A percentile compares a stretch with the other conserved stretches of the same genome.
These are phyloP conservation scores for Pangasianodon hypophthalmus DNA, from an alignment of 2,113 vertebrate species.

Conservation along the genomic window DNA sequence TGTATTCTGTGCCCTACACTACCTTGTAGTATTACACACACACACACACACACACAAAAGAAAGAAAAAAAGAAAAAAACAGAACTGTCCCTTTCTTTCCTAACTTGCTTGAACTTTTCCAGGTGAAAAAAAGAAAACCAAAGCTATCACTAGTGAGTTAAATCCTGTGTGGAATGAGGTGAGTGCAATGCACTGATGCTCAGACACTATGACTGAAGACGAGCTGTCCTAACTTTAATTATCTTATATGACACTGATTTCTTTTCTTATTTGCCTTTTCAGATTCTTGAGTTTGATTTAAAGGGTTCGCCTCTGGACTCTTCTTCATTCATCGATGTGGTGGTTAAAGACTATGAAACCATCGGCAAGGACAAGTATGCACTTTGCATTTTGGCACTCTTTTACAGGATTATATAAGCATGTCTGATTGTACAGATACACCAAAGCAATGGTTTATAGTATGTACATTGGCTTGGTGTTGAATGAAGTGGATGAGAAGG, in stretches of 20 bases:
- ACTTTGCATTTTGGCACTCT: neutral
- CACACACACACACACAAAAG: too few species aligned
- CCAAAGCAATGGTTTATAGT: neutral
- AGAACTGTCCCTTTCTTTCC: neutral
- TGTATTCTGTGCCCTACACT: neutral
- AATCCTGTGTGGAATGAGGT: slow-evolving; percentile 98
- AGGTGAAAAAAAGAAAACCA: slow-evolving; percentile 98
- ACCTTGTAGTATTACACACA: neutral
- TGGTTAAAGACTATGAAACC: slow-evolving; percentile 95
- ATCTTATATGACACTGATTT: neutral
- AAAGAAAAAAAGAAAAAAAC: neutral
- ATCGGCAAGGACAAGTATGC: slow-evolving; percentile 97
- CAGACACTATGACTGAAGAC: neutral
- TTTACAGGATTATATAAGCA: neutral
- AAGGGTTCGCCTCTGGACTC: slow-evolving; percentile 82
- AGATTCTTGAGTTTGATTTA: slow-evolving; percentile 94
- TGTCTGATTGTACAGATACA: neutral
- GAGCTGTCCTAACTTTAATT: neutral
- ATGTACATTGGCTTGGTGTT: neutral
- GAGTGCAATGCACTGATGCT: slow-evolving; percentile 45
- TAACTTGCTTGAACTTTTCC: neutral
- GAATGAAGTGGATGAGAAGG: neutral
- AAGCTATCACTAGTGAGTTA: slow-evolving; percentile 86
- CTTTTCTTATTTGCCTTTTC: slow-evolving; percentile 44
- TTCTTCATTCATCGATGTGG: slow-evolving; percentile 82